These are phyloP conservation scores for Solenodon paradoxus DNA, from an alignment of 2,113 vertebrate genomes.

Conservation along the genomic window DNA sequence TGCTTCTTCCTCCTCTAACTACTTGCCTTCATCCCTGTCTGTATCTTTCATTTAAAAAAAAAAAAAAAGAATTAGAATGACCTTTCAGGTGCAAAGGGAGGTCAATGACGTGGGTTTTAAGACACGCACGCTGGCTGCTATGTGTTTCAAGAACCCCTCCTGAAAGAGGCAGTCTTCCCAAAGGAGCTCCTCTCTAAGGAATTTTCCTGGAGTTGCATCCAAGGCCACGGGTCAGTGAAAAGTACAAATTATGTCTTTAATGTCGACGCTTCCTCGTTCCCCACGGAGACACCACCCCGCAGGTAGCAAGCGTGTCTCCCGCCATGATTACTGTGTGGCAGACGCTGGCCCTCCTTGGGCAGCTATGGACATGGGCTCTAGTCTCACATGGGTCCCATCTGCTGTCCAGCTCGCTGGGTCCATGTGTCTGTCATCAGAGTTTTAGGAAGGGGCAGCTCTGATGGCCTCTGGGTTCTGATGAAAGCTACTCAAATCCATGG, in stretches of 20 bases:
- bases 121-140: not conserved
- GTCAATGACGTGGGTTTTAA: not conserved
- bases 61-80: too few relatives aligned
- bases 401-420: conserved; percentile 29
- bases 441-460: conserved; percentile 38
- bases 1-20: too few relatives aligned
- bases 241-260: not conserved
- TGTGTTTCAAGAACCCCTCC: not conserved
- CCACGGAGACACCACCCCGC: not conserved
- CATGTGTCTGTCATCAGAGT: conserved; percentile 29
- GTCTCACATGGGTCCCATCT: not conserved
- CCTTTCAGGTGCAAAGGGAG: not conserved
- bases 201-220: not conserved
- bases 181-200: not conserved
- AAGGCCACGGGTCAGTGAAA: not conserved
- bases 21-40: too few relatives aligned
- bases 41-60: too few relatives aligned
- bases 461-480: conserved; percentile 41
- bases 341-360: not conserved
- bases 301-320: not conserved
- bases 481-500: not conserved
- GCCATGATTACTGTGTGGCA: not conserved
- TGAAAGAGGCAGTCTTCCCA: not conserved
- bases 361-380: not conserved
- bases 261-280: not conserved